A percentile compares a stretch with the other conserved stretches of the same genome.
Conservation (phyloP, 2,797 vertebrate genomes). For the Enteromius anoplus region DNA sequence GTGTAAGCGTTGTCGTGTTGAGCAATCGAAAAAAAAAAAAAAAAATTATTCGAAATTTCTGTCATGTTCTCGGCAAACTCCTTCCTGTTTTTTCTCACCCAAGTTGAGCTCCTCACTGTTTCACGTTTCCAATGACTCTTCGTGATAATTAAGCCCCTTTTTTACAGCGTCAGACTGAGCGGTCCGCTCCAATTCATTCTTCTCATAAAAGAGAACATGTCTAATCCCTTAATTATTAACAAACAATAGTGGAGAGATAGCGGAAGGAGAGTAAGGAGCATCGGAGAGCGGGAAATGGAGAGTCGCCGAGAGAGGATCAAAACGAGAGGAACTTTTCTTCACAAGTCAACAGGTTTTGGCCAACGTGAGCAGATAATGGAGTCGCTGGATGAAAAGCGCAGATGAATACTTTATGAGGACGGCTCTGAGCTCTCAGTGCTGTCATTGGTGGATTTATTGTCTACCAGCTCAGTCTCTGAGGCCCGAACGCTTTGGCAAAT, state of each 20-base stretch:
- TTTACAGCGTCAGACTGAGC: constrained; percentile 58
- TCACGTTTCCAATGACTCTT: constrained; percentile 71
- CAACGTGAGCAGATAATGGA: constrained; percentile 51
- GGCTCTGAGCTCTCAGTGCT: constrained; percentile 42
- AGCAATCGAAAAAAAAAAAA: constrained; percentile 60
- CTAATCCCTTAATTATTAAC: constrained; percentile 75
- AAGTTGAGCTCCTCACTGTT: not conserved
- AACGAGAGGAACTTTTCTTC: constrained; percentile 40
- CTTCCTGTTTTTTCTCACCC: constrained; percentile 52
- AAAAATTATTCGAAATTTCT: constrained; percentile 51
- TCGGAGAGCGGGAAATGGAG: constrained; percentile 5
- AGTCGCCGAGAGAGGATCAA: constrained; percentile 17
- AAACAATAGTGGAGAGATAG: constrained; percentile 67
- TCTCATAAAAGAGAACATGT: constrained; percentile 65
- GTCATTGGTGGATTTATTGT: constrained; percentile 60
- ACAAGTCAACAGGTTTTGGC: constrained; percentile 33
- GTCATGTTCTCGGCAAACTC: constrained; percentile 55
- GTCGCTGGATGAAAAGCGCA: constrained; percentile 45
- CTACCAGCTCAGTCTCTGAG: constrained; percentile 45
- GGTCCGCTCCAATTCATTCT: constrained; percentile 67
- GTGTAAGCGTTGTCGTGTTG: constrained; percentile 72
- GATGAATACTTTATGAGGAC: constrained; percentile 59
- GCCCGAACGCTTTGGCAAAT: constrained; percentile 62
- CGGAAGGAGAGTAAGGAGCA: constrained; percentile 41
- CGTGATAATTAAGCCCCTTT: constrained; percentile 75